Percentiles rank a stretch among this genome's conserved stretches.
These are phyloP conservation scores for Drosophila subsilvestris DNA, from an alignment of 2,888 invertebrate species.

Conservation along the genomic window DNA sequence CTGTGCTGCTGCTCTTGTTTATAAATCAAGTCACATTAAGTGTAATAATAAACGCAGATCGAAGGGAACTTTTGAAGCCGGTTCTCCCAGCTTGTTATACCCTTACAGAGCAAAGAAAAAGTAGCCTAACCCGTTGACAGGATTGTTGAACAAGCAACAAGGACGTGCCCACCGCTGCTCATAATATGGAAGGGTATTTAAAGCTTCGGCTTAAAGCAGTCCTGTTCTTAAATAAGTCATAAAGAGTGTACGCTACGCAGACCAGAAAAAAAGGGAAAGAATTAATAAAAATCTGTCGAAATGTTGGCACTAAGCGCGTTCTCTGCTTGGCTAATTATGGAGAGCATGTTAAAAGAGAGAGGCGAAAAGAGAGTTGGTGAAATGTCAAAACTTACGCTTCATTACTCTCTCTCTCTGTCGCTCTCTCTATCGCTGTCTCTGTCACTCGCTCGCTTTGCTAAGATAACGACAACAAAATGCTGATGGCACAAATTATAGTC, in stretches of 20 bases:
- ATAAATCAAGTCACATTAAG: constrained; percentile 80
- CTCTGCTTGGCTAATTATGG: constrained; percentile 56
- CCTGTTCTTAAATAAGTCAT: constrained; percentile 70
- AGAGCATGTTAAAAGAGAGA: constrained; percentile 62
- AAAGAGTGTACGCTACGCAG: constrained; percentile 42
- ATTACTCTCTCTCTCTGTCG: constrained; percentile 50
- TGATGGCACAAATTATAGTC: constrained; percentile 76
- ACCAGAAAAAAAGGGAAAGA: constrained; percentile 43
- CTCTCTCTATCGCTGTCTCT: constrained; percentile 6
- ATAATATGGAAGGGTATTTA: not conserved
- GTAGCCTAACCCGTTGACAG: too few relatives aligned
- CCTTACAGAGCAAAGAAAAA: not conserved
- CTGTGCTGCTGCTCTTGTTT: constrained; percentile 60
- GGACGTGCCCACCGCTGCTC: too few relatives aligned
- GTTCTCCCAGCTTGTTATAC: constrained; percentile 24
- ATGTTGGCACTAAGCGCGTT: constrained; percentile 39
- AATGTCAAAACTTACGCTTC: constrained; percentile 72
- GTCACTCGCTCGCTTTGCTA: constrained; percentile 47
- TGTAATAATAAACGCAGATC: constrained; percentile 76
- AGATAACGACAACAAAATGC: constrained; percentile 74
- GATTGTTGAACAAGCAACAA: too few relatives aligned
- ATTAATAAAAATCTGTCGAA: constrained; percentile 56
- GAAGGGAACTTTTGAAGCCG: constrained; percentile 44
- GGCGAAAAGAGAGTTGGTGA: constrained; percentile 45
- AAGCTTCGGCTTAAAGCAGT: not conserved